Evolutionary conservation across 2,888 invertebrate genomes (phyloP).

Genomic region (Stegana nigrithorax): DNA sequence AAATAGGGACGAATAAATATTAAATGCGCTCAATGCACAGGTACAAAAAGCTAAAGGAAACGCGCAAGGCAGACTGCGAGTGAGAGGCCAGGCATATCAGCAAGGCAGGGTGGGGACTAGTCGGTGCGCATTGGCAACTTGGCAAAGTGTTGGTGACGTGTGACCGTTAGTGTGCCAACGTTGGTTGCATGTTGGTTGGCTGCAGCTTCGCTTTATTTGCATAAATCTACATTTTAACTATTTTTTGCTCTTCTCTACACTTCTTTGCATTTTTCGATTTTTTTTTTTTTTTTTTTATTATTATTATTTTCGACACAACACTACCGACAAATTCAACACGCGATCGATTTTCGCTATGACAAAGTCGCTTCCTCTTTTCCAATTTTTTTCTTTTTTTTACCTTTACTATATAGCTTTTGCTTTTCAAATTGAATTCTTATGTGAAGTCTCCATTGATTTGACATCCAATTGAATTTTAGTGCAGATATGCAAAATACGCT

Average conservation of each 20-base stretch:
- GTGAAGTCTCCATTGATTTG: conserved; percentile 2
- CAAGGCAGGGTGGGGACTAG: too few species aligned
- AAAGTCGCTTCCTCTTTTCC: neutral
- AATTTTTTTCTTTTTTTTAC: too few species aligned
- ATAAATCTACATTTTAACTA: conserved; percentile 55
- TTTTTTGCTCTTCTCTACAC: conserved; percentile 31
- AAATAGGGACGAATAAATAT: conserved; percentile 57
- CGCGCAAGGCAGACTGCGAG: too few species aligned
- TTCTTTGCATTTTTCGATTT: too few species aligned
- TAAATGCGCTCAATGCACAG: conserved; percentile 54
- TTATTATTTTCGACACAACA: neutral
- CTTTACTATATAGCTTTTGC: too few species aligned
- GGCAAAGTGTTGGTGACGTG: too few species aligned
- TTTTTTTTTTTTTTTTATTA: too few species aligned
- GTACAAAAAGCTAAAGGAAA: neutral
- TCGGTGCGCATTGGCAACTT: too few species aligned
- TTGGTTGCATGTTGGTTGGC: conserved; percentile 17
- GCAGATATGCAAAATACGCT: neutral
- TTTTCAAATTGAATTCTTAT: conserved; percentile 10
- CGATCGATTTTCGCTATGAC: conserved; percentile 7
- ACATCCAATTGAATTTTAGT: neutral
- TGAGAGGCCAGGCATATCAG: too few species aligned
- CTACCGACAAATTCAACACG: neutral
- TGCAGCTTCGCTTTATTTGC: conserved; percentile 40
- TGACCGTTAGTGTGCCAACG: neutral